phyloP scores from a whole-genome alignment of 2,888 invertebrate species.

The Sussaba pulchella region DNA sequence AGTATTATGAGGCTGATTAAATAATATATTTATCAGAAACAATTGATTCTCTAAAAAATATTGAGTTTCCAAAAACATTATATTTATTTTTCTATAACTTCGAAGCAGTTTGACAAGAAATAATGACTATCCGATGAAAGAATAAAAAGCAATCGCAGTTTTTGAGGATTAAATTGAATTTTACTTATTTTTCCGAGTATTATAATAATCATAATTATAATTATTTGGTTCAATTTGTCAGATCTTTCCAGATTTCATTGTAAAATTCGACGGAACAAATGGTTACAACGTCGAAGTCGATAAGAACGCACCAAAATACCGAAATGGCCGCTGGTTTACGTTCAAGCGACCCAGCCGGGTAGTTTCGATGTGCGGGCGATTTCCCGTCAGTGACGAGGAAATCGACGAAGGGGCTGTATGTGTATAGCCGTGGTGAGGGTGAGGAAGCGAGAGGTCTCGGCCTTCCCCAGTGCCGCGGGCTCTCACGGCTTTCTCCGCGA shows the following conservation, averaged over 20 bases:
- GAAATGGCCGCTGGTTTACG: not conserved
- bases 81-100: no score
- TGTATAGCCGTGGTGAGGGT: no score
- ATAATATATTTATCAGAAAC: no score
- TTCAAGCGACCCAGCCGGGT: not conserved
- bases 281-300: not conserved
- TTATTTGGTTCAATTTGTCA: not conserved
- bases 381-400: not conserved
- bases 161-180: no score
- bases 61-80: no score
- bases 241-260: not conserved
- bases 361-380: not conserved
- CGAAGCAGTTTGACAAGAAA: no score
- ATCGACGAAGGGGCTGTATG: slow-evolving; percentile 22
- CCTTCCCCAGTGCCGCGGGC: slow-evolving; percentile 74
- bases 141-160: no score
- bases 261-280: not conserved
- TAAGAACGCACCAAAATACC: not conserved
- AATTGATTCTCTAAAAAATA: no score
- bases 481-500: slow-evolving; percentile 77
- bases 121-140: not conserved
- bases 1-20: no score
- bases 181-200: no score
- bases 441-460: slow-evolving; percentile 66
- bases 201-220: no score